A percentile compares a stretch with the other conserved stretches of the same genome.
Conservation (phyloP, 2,888 invertebrate species). For the Aricia artaxerxes region DNA sequence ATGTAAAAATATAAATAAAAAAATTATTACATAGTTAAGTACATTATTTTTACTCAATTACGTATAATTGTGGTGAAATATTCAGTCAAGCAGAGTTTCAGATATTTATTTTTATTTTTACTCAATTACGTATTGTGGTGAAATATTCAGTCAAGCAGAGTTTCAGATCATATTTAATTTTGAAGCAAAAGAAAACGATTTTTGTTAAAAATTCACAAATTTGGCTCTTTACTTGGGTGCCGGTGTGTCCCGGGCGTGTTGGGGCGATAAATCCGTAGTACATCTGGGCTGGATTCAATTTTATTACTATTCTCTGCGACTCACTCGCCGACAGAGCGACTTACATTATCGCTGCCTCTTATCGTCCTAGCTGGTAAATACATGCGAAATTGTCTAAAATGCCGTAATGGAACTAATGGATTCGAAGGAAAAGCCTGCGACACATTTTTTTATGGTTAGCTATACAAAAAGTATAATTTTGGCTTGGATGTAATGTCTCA, state of each 20-base stretch:
- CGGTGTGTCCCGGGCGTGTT: conserved; percentile 49
- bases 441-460: not conserved
- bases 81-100: too few relatives aligned
- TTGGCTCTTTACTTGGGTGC: conserved; percentile 25
- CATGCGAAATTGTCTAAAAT: not conserved
- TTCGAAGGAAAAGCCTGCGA: not conserved
- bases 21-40: too few relatives aligned
- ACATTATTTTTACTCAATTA: too few relatives aligned
- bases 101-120: too few relatives aligned
- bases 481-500: not conserved
- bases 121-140: too few relatives aligned
- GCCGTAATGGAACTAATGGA: not conserved
- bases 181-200: too few relatives aligned
- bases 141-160: too few relatives aligned
- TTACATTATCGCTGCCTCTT: conserved; percentile 63
- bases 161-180: too few relatives aligned
- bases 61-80: too few relatives aligned
- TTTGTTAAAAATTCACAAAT: too few relatives aligned
- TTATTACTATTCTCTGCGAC: conserved; percentile 78
- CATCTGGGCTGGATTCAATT: conserved; percentile 78
- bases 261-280: conserved; percentile 75
- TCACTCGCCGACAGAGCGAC: conserved; percentile 79
- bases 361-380: conserved; percentile 42
- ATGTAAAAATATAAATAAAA: too few relatives aligned
- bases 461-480: not conserved